Conservation (phyloP, 1,140 invertebrate genomes). For the Drosophila gunungcola region DNA sequence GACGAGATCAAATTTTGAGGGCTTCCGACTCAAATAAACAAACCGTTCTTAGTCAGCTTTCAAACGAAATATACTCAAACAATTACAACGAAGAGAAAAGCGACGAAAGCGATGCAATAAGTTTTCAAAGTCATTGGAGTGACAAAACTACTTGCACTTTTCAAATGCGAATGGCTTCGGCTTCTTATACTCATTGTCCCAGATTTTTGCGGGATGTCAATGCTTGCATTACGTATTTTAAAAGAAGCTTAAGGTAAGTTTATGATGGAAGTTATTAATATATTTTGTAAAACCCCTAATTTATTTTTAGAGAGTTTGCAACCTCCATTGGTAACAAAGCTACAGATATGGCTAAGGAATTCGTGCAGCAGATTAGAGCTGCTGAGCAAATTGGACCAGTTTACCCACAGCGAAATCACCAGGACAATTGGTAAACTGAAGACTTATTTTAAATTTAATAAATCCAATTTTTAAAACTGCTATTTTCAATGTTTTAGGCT, state of each 20-base stretch:
- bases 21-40: conserved; percentile 48
- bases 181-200: conserved; percentile 97
- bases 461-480: background rate
- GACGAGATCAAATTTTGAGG: conserved; percentile 88
- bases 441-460: background rate
- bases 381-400: conserved; percentile 44
- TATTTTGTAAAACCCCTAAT: background rate
- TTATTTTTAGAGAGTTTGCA: conserved; percentile 89
- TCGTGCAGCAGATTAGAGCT: conserved; percentile 90
- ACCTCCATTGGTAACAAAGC: conserved; percentile 94
- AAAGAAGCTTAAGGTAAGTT: conserved; percentile 86
- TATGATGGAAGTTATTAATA: too few species aligned
- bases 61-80: conserved; percentile 86
- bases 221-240: conserved; percentile 91
- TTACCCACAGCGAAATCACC: conserved; percentile 35
- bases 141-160: conserved; percentile 85
- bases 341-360: conserved; percentile 96
- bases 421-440: conserved; percentile 41
- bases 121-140: conserved; percentile 87
- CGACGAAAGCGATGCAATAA: conserved; percentile 86
- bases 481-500: conserved; percentile 75
- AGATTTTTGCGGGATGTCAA: conserved; percentile 93
- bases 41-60: conserved; percentile 74
- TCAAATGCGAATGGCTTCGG: conserved; percentile 93
- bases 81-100: conserved; percentile 53